Base-by-base conservation (phyloP, 1,140 invertebrate species). In the Musca vetustissima region DNA sequence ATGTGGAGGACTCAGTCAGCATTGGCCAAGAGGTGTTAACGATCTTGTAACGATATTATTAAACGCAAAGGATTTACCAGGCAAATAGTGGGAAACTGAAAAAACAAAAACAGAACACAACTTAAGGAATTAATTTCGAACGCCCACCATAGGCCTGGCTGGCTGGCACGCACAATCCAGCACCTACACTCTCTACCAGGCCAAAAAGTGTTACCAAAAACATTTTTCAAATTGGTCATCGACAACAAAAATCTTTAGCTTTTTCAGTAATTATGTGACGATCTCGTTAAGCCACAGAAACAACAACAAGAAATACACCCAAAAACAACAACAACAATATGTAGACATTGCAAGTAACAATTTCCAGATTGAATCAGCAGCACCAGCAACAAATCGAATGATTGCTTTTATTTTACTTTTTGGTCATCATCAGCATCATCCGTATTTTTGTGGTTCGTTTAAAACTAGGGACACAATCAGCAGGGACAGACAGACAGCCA, bases 101-200 rank as follows among this genome's bases (percentile, higher is more conserved):
- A 28, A 28, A 3, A 8, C 28, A 28, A 3, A 28, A 8, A 43
- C 36, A 3, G 28, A 28, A 6, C 36, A 43, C 36, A 43, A 13
- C 36, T 43, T 48, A 59, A 69, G 49, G 49, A 69, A 69, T 69
- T 66, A 66, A 69, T 66, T 69, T 21, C 64, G n/a, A 67, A 70
- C 69, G 69, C 69, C 69, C 55, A 67, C 69, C 21, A 69, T 8
- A 32, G 14, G 7, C 2, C 19, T 28, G n/a, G 24, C 21, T 61
- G 15, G 1, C 9, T 11, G 4, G 24, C 59, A 49, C 32, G 24
- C 17, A 43, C 21, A 65, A 3, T 21, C 22, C 24, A 8, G 52
- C 24, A 66, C 22, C 6, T 11, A 49, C 11, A 49, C 36, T 4
- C 11, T 49, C 28, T 28, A 8, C 28, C 8, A 4, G 13, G 15